These are phyloP conservation scores for Talpa occidentalis DNA, from an alignment of 2,113 vertebrate genomes.

Conservation along the genomic window DNA sequence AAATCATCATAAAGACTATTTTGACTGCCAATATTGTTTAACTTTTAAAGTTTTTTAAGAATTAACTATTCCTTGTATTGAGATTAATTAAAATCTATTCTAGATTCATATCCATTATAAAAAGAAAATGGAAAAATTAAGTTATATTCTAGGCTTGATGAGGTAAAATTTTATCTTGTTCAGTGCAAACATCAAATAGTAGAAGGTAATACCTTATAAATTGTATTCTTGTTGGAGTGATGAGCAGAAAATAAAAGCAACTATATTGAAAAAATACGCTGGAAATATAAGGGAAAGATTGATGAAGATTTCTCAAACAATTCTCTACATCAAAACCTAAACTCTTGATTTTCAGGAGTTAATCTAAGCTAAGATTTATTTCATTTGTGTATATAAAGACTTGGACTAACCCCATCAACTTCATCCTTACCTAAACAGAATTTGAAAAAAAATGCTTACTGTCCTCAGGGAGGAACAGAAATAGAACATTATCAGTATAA, in stretches of 20 bases:
- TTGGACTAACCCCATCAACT: conserved; percentile 63
- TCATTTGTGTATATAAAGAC: neutral
- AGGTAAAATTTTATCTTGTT: neutral
- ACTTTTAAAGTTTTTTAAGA: neutral
- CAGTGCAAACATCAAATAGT: neutral
- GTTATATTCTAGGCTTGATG: neutral
- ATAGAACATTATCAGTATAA: conserved; percentile 54
- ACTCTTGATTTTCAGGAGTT: conserved; percentile 5
- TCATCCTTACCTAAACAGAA: conserved; percentile 60
- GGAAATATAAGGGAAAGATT: neutral
- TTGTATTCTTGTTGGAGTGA: neutral
- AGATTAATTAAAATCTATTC: neutral
- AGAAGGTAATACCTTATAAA: neutral
- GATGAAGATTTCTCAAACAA: neutral
- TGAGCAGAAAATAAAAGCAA: neutral
- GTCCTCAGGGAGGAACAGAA: conserved; percentile 54
- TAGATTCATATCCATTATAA: neutral
- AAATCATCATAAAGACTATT: neutral
- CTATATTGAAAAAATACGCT: neutral
- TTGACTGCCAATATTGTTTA: no score
- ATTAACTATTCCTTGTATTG: neutral
- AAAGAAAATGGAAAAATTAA: neutral
- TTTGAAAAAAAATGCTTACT: conserved; percentile 45
- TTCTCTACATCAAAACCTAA: neutral
- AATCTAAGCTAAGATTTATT: neutral